phyloP scores from a whole-genome alignment of 2,113 vertebrate genomes.

The Corythornis vintsioides region DNA sequence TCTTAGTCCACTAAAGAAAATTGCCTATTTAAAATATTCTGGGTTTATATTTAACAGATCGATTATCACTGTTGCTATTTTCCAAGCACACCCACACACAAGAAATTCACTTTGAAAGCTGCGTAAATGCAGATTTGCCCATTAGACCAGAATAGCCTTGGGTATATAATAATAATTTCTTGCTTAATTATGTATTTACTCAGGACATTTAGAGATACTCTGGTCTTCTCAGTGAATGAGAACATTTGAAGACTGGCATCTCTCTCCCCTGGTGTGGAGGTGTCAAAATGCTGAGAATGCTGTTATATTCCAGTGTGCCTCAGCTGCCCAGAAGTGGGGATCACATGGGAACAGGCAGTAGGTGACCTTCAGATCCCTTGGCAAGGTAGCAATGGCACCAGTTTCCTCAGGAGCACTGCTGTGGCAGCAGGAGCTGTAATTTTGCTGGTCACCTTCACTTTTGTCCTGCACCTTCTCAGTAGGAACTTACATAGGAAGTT shows the following conservation, averaged over 20 bases:
- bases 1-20: slow-evolving; percentile 41
- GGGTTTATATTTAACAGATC: slow-evolving; percentile 50
- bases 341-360: background rate
- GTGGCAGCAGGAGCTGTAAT: background rate
- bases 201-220: slow-evolving; percentile 21
- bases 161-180: slow-evolving; percentile 41
- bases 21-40: slow-evolving; percentile 29
- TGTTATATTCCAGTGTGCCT: background rate
- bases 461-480: background rate
- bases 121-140: slow-evolving; percentile 14
- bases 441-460: background rate
- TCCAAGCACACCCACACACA: slow-evolving; percentile 32
- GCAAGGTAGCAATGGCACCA: rapidly evolving
- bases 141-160: slow-evolving; percentile 33
- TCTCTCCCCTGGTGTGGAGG: background rate
- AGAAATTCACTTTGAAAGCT: slow-evolving; percentile 42
- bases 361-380: background rate
- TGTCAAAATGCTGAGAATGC: background rate
- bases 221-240: slow-evolving; percentile 19
- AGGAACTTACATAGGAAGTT: background rate
- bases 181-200: slow-evolving; percentile 19
- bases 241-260: background rate
- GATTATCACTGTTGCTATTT: slow-evolving; percentile 13
- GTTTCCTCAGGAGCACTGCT: background rate
- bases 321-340: rapidly evolving